Evolutionary conservation across 1,140 invertebrate species (phyloP), one percentile per base, ranked within the genome.

Genomic region (Idris sp.): DNA sequence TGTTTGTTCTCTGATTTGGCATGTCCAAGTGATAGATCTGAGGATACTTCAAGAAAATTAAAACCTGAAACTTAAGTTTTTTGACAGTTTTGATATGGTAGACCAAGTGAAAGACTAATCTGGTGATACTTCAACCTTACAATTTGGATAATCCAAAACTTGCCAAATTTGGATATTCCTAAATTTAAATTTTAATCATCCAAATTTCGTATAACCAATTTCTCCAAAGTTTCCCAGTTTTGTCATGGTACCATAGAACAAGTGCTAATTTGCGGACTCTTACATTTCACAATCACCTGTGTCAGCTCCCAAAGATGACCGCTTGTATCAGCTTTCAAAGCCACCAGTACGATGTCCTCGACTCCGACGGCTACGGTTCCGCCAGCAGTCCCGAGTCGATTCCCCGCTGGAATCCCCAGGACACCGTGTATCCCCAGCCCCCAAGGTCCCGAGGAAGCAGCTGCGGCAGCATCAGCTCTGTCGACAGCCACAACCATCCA

Each of bases 341-440:
- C 36, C n/a, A n/a, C n/a, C 83, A 81, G 18, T 86, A 86, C 76
- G 84, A 86, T 26, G 69, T 85, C n/a, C 31, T 86, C 28, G 84
- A 86, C 31, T 85, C 84, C 8, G 84, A 85, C 62, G 84, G 84
- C 38, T 86, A 86, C 69, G 84, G 84, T 2, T 86, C 84, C 1
- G 84, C 84, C 0, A 86, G 84, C 35, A 86, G 84, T 58, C 84
- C 84, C 2, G 84, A 86, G 38, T 86, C 84, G 9, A 84, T 84
- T 54, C 79, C 81, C 5, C 76, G 74, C 36, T 81, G 80, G 68
- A 68, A 58, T 16, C 64, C 78, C 13, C 83, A 80, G n/a, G 64
- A 77, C 26, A 59, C 65, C 3, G 69, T 51, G 2, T 86, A 86
- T 38, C 84, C 84, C 4, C 84, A 85, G 16, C 84, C 84, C 4